Base-by-base conservation (phyloP, 2,888 invertebrate genomes). In the Ectemnius continuus region DNA sequence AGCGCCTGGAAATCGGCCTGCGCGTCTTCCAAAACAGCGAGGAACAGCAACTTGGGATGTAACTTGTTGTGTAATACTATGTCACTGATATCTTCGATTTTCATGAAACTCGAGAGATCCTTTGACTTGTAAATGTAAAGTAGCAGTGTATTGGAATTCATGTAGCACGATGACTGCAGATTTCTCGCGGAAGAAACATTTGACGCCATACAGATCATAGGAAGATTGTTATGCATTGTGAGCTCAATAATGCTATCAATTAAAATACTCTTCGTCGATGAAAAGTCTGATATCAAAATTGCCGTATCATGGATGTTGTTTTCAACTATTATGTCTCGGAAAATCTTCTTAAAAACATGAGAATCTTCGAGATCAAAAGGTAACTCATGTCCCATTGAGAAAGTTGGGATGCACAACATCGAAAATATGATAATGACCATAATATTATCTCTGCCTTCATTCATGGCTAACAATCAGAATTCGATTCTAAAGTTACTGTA, bases 31-130 rank as follows among this genome's bases (percentile, higher is more conserved):
- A 61, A 13, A 0, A 60, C 14, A 1, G 73, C 57, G 5, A 67
- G n/a, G 13, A 66, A 8, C 0, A 68, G 4, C 23, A 68, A 16
- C 4, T 69, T 75, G 8, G 67, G 65, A 2, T 47, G 61, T 13
- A 20, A 23, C 1, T 62, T 5, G 2, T 36, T 3, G 4, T 28
- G 3, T 8, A 23, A 11, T 1, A 64, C 58, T 0, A 56, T 28
- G 1, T 16, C 11, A 0, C 2, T 8, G 0, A 68, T 65, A 6
- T 64, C 14, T 0, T 20, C n/a, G 1, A 2, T 26, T 20, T 13
- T 16, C 0, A 13, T n/a, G 0, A 18, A 0, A 14, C 48, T n/a
- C 2, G 65, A 61, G 0, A 2, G 1, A 5, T 8, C 16, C 13
- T 20, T 14, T 0, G 68, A 66, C 0, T 14, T 4, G 14, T 52